Base-by-base conservation (phyloP, 2,888 invertebrate species). In the Serrognathus titanus region DNA sequence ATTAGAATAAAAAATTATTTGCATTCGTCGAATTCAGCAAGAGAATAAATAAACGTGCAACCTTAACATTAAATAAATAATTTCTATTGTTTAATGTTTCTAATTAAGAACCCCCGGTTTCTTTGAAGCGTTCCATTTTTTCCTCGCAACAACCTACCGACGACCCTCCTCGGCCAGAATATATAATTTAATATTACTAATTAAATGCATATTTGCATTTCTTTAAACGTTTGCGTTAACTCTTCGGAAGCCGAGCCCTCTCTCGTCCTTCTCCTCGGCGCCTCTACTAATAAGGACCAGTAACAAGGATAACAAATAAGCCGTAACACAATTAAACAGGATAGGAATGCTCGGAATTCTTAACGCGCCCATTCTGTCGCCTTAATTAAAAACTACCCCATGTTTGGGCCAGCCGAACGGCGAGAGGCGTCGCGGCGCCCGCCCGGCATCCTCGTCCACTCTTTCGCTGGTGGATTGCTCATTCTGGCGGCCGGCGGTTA, bases 381-480 rank as follows among this genome's bases (percentile, higher is more conserved):
- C 75, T 77, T 77, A 77, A 77, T 77, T 77, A 77, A 77, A 77
- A 77, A 76, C 72, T 74, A 73, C 74, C 72, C 71, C 69, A 71
- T 67, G 71, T 69, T 69, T 64, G 60, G 64, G 61, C 55, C 61
- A 66, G 66, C 59, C 55, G 70, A 57, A 66, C 72, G 63, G 58
- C 53, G 55, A 38, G 59, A 24, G 51, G 35, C 36, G 50, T 46
- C 37, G 11, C 35, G 53, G 20, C 12, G 38, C 38, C 36, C 13
- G 31, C 12, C 24, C n/a, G 11, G 16, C 36, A 4, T 10, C 12
- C 43, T 39, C 13, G 12, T 9, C 20, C 50, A 57, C 11, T 50
- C 53, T 62, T 69, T 61, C 51, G 51, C 61, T 69, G 74, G 69
- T 40, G 67, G 60, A 59, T 62, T 72, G 68, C 66, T 65, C 67